Evolutionary conservation across 2,888 invertebrate species (phyloP), one percentile per base, ranked within the genome.

Genomic region (Muscina levida): DNA sequence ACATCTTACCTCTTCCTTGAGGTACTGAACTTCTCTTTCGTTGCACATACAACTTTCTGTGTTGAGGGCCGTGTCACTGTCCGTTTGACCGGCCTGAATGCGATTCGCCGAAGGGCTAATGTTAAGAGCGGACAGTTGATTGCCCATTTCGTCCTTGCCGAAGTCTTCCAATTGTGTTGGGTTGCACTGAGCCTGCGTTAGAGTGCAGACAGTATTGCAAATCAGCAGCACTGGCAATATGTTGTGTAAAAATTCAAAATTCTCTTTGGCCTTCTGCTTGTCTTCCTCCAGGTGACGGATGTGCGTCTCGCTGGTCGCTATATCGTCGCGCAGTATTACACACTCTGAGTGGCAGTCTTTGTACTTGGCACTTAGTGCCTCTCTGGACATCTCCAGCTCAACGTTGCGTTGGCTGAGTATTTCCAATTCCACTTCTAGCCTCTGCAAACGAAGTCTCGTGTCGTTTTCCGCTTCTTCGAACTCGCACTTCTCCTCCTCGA

Each of bases 401-500:
- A 89, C 85, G 86, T 91, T 91, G 6, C 91, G 89, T 82, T 91
- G 91, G 26, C 87, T 87, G 22, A 90, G 91, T 77, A 93, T 92
- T 87, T 93, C 93, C 86, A 93, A 91, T 86, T 93, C 93, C 87
- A 93, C 92, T 89, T 93, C 93, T 83, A 93, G 91, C 83, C 93
- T 92, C 78, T 91, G 91, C 77, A 91, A 82, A 15, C 89, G 88
- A 5, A 91, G 83, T 67, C 91, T 87, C n/a, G 94, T 94, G 85
- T 95, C 95, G 91, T 95, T 95, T 90, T 95, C 95, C 31, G 94
- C 94, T 89, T 95, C 95, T 90, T 95, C 95, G 82, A 94, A 91
- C 89, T 95, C 95, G 87, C 94, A 94, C 88, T 93, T 93, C 86
- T 94, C 94, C 87, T 95, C 94, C 86, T 95, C 94, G 84, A 95